Base-by-base conservation (phyloP, 37 sponge, comb jelly and placozoan species). In the Tethya wilhelma region DNA sequence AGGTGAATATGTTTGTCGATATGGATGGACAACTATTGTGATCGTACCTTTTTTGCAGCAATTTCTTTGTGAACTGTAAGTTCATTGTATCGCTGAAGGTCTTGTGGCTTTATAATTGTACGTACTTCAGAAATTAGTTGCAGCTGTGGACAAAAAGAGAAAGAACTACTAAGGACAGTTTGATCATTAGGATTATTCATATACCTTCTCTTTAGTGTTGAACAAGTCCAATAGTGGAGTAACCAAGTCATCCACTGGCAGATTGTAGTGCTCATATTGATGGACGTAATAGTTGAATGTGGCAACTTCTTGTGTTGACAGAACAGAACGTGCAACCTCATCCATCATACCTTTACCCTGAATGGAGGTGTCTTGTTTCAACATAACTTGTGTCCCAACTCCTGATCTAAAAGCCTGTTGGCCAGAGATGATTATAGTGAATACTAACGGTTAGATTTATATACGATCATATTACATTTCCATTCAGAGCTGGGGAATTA, bases 181-280 rank as follows among this genome's bases (percentile, higher is more conserved):
- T 38, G 8, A 20, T 26, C 26, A 44, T 4, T 44, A 42, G 8
- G 11, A 22, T 4, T 44, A 40, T 71, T 12, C 44, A 23, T 71
- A 28, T 60, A 84, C 94, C 84, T 93, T 93, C 46, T 89, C 87
- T n/a, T 65, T 56, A n/a, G 87, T 86, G 69, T 89, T 74, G 26
- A 93, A 73, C 39, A 93, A 38, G 9, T 80, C 37, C 37, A 89
- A 66, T 31, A 93, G 59, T 44, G 79, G 86, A 3, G 67, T 66
- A 25, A 79, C 84, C 64, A 93, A 56, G 36, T 89, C 79, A 0
- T 89, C 83, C 25, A 93, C 94, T n/a, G 76, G 31, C 38, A 93
- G 23, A 4, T 41, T 42, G 34, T 86, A 43, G 0, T 79, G 77
- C 63, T 86, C 74, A 63, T 93, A 93, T 79, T 89, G 79, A 62